A percentile compares a stretch with the other conserved stretches of the same genome.
phyloP scores from a whole-genome alignment of 1,140 invertebrate species.

The Pararge aegeria region DNA sequence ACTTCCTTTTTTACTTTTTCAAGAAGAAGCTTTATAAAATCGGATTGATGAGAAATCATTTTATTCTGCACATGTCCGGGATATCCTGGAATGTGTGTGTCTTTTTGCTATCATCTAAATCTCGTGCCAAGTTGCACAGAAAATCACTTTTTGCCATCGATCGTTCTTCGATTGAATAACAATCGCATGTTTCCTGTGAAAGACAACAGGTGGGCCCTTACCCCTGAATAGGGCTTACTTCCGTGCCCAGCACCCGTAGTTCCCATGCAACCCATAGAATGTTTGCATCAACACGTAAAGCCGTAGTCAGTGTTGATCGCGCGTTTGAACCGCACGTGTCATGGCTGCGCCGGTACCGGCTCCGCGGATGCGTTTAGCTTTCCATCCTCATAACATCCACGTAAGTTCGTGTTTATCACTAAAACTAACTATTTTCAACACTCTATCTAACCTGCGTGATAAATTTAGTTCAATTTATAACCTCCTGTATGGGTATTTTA shows the following conservation, averaged over 20 bases:
- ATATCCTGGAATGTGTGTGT: not conserved
- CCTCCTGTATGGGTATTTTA: not conserved
- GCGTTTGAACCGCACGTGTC: constrained; percentile 42
- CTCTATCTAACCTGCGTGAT: not conserved
- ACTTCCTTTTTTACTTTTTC: too few species aligned
- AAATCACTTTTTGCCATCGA: not conserved
- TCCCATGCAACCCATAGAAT: constrained; percentile 4
- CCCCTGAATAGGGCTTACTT: constrained; percentile 29
- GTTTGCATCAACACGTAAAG: not conserved
- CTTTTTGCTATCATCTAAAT: not conserved
- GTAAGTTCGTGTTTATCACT: constrained; percentile 45
- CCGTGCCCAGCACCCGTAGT: constrained; percentile 18
- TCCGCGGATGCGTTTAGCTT: constrained; percentile 58
- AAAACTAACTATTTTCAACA: not conserved
- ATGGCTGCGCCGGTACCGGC: constrained; percentile 59
- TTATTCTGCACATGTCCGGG: not conserved
- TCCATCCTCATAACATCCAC: constrained; percentile 68
- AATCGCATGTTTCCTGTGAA: constrained; percentile 29
- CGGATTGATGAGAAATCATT: too few species aligned
- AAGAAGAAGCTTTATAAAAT: too few species aligned
- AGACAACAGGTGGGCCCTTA: constrained; percentile 46
- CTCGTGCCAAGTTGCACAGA: not conserved
- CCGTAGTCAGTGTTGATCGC: constrained; percentile 28
- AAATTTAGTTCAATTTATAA: not conserved
- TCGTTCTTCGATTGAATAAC: not conserved